phyloP scores from a whole-genome alignment of 2,113 vertebrate genomes.

The Colossoma macropomum region DNA sequence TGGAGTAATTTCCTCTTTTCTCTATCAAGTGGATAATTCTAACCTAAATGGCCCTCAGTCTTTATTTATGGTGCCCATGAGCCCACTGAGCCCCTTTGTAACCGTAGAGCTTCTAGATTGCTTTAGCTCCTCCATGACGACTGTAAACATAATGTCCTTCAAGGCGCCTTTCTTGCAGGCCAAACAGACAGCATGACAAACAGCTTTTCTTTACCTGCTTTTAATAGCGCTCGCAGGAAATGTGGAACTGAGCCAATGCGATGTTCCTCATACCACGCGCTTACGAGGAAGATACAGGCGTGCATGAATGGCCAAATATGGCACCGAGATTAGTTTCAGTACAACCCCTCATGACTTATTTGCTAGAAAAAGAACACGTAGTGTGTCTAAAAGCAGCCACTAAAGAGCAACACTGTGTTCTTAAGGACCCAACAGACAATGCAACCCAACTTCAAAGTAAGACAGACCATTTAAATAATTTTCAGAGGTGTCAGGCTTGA shows the following conservation, averaged over 20 bases:
- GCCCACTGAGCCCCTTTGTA: neutral
- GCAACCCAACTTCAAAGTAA: neutral
- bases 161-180: neutral
- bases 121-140: neutral
- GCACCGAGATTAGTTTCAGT: neutral
- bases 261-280: slow-evolving; percentile 63
- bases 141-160: slow-evolving; percentile 18
- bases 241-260: neutral
- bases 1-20: no score
- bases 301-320: neutral
- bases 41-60: neutral
- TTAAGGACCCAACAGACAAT: neutral
- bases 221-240: slow-evolving; percentile 56
- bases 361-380: slow-evolving; percentile 13
- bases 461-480: neutral
- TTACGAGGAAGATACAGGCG: slow-evolving; percentile 67
- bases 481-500: neutral
- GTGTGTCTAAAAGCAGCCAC: neutral
- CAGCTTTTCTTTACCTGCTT: slow-evolving; percentile 42
- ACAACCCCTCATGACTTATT: neutral
- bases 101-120: neutral
- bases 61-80: neutral
- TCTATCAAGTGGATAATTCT: neutral
- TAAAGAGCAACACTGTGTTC: neutral
- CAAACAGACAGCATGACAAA: slow-evolving; percentile 38